These are phyloP conservation scores for Sarcophaga peregrina DNA, from an alignment of 1,140 invertebrate genomes.

Conservation along the genomic window DNA sequence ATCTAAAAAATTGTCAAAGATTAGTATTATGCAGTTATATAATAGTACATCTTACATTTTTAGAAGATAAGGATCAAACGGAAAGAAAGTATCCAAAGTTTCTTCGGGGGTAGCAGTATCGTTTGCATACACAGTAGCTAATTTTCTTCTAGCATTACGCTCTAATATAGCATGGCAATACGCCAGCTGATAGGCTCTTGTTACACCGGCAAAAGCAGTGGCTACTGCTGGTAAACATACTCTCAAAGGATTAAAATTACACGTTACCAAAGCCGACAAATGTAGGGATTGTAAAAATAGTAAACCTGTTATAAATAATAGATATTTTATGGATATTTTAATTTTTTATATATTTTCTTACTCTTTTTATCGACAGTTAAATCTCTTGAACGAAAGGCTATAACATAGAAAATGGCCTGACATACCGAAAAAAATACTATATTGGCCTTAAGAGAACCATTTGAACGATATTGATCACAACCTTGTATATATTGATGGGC, in stretches of 20 bases:
- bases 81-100: conserved; percentile 78
- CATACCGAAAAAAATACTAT: conserved; percentile 89
- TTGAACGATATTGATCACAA: conserved; percentile 67
- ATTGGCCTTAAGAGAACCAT: conserved; percentile 75
- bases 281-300: conserved; percentile 83
- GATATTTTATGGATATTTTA: conserved; percentile 22
- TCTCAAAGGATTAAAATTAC: conserved; percentile 85
- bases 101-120: conserved; percentile 66
- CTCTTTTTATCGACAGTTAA: conserved; percentile 80
- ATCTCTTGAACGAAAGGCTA: conserved; percentile 88
- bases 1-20: conserved; percentile 49
- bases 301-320: conserved; percentile 74
- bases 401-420: conserved; percentile 90
- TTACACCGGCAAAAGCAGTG: conserved; percentile 85
- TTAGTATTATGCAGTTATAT: neutral
- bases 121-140: conserved; percentile 71
- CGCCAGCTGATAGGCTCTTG: conserved; percentile 87
- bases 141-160: conserved; percentile 78
- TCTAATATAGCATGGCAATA: conserved; percentile 93
- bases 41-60: conserved; percentile 56
- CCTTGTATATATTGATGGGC: conserved; percentile 79
- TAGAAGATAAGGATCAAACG: conserved; percentile 84
- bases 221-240: conserved; percentile 81
- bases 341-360: conserved; percentile 65
- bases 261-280: conserved; percentile 84